These are phyloP conservation scores for Megamerina dolium DNA, from an alignment of 2,888 invertebrate species.

Conservation along the genomic window DNA sequence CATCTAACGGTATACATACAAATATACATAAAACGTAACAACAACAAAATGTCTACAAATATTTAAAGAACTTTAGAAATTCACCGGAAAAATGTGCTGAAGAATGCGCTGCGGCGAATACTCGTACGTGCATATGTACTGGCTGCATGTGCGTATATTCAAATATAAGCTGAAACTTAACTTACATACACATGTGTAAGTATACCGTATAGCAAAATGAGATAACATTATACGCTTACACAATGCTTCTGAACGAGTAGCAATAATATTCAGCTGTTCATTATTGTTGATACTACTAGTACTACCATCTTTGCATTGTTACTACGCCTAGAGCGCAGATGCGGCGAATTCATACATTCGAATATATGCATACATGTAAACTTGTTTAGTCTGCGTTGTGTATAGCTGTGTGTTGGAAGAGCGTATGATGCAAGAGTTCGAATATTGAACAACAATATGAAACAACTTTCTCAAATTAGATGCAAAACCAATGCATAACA, in stretches of 20 bases:
- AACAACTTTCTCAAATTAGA: neutral
- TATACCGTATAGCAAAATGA: no score
- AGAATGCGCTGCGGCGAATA: constrained; percentile 28
- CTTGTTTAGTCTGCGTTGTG: no score
- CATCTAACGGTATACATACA: constrained; percentile 23
- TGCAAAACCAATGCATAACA: no score
- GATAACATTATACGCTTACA: no score
- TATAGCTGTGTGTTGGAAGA: neutral
- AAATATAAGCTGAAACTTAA: no score
- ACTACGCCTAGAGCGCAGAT: constrained; percentile 1
- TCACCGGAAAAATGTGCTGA: constrained; percentile 33
- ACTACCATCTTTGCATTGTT: no score
- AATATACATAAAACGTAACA: no score
- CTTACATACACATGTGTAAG: no score
- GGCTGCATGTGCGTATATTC: neutral
- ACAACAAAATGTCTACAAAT: constrained; percentile 28
- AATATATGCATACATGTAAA: no score
- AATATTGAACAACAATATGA: neutral
- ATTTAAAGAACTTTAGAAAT: constrained; percentile 24
- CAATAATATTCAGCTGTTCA: no score
- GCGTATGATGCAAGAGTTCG: neutral
- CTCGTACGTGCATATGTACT: neutral
- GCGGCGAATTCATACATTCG: constrained; percentile 13
- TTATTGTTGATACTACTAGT: no score
- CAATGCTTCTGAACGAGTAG: no score